Base-by-base conservation (phyloP, 53 echinoderm and acorn worm genomes). In the Paracentrotus lividus region DNA sequence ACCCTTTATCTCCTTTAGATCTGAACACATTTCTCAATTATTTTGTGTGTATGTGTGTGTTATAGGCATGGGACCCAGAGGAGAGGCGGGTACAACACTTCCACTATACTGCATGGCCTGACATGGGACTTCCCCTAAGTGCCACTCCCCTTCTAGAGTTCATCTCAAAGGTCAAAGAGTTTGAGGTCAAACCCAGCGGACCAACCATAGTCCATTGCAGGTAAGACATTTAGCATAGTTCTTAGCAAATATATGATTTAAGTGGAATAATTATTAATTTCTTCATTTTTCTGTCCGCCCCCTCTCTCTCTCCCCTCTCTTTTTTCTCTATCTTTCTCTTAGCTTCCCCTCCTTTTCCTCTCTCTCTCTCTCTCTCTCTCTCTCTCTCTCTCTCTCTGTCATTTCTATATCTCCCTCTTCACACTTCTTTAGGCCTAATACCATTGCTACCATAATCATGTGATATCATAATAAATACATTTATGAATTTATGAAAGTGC, bases 61-160 rank as follows among this genome's bases (percentile, higher is more conserved):
- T n/a, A n/a, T 31, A 92, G 92, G 92, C 92, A 16, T 92, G 92
- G 92, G 92, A 92, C 15, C 77, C 88, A 32, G 93, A 93, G 68
- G 93, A 94, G 5, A 94, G 97, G 7, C 90, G 94, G 85, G 94
- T 97, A 38, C 93, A 93, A 90, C 98, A 98, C 49, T 98, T 95
- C 60, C 98, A 98, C 89, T 98, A 94, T 88, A 98, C 98, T 2
- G 85, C 98, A 21, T 98, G 98, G 98, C 98, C 98, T 23, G 98
- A 98, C 94, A 98, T 98, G 98, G 95, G 95, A 20, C 94, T 98
- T 15, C 98, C 98, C 24, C 94, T 93, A 64, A 95, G 95, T 33
- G 96, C 98, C 44, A 95, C 98, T 18, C 95, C 95, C 27, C 94
- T 98, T 53, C 90, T 98, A n/a, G 92, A 88, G 53, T 98, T 96